phyloP scores from a whole-genome alignment of 2,797 vertebrate species.

The Anableps anableps region DNA sequence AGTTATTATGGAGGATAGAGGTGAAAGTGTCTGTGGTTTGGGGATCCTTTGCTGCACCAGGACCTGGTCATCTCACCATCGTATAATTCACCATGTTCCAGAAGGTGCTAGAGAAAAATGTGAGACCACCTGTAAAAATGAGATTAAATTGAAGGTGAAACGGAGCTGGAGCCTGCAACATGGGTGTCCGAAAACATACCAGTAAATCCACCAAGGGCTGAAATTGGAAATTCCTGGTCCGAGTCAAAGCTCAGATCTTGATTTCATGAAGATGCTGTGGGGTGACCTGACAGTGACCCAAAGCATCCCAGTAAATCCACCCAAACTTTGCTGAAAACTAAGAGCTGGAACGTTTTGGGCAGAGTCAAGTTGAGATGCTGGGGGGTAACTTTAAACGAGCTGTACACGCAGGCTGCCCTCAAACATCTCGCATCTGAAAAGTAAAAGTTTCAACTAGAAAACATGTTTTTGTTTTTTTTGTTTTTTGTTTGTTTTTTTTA shows the following conservation, averaged over 20 bases:
- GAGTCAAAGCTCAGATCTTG: background rate
- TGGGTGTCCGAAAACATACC: background rate
- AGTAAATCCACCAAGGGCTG: background rate
- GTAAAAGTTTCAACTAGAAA: background rate
- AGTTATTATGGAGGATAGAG: no score
- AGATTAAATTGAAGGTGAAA: no score
- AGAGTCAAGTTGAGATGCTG: background rate
- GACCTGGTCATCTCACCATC: no score
- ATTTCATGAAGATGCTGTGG: background rate
- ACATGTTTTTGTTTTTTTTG: background rate
- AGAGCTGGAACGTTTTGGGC: background rate
- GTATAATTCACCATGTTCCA: no score
- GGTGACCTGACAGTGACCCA: background rate
- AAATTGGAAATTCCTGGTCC: background rate
- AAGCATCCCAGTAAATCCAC: background rate
- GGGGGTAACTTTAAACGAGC: background rate
- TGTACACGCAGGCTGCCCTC: background rate
- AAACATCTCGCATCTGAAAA: background rate
- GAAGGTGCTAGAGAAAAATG: no score
- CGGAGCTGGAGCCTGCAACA: no score
- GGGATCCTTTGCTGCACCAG: no score
- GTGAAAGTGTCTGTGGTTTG: no score
- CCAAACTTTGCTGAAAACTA: background rate
- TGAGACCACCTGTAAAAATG: background rate
- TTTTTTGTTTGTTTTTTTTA: no score